A percentile compares a stretch with the other conserved stretches of the same genome.
phyloP scores from a whole-genome alignment of 2,888 invertebrate species.

The Cephus rjabovi region DNA sequence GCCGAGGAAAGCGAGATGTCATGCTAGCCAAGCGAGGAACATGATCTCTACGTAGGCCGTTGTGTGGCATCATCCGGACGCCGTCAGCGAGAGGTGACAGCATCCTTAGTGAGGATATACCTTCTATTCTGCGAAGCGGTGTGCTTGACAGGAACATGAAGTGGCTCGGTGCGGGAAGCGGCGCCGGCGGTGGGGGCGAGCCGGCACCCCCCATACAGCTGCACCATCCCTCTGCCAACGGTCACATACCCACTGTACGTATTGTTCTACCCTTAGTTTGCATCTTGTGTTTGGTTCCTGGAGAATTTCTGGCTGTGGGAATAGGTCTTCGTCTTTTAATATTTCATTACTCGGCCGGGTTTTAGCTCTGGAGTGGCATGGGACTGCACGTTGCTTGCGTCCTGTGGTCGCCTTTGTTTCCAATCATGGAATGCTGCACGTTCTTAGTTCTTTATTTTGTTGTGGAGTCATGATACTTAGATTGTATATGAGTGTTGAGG shows the following conservation, averaged over 20 bases:
- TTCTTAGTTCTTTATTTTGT: too few relatives aligned
- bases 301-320: too few relatives aligned
- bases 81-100: conserved; percentile 29
- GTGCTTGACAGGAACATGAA: conserved; percentile 59
- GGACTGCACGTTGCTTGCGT: too few relatives aligned
- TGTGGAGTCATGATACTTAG: too few relatives aligned
- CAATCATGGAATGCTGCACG: too few relatives aligned
- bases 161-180: conserved; percentile 68
- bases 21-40: conserved; percentile 2
- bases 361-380: too few relatives aligned
- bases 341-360: too few relatives aligned
- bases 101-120: conserved; percentile 24
- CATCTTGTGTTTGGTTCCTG: too few relatives aligned
- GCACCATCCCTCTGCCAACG: conserved; percentile 64
- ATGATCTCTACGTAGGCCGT: conserved; percentile 1
- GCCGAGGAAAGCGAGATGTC: conserved; percentile 1
- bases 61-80: conserved; percentile 24
- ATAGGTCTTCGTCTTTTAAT: too few relatives aligned
- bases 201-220: conserved; percentile 69
- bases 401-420: too few relatives aligned
- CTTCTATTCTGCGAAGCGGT: conserved; percentile 13
- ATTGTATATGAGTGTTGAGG: too few relatives aligned
- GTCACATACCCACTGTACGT: conserved; percentile 63
- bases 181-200: conserved; percentile 77
- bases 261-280: conserved; percentile 5